Percentiles rank a stretch among this genome's conserved stretches.
Conservation (phyloP, 2,888 invertebrate genomes). For the Drosophila falleni region DNA sequence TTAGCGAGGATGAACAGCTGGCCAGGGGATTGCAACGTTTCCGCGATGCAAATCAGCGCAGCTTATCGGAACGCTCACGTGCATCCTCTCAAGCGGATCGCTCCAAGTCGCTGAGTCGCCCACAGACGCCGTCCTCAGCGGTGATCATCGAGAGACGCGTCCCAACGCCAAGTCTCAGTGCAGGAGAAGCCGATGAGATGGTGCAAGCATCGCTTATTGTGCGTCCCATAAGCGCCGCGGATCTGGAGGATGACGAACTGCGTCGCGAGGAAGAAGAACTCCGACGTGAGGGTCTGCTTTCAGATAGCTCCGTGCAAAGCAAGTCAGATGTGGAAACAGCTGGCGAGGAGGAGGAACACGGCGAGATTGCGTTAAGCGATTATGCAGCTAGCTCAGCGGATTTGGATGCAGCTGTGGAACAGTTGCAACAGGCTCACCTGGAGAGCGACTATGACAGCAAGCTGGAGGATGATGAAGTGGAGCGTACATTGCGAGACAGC, state of each 20-base stretch:
- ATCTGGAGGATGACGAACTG: slow-evolving; percentile 78
- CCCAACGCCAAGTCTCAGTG: slow-evolving; percentile 87
- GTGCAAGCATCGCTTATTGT: slow-evolving; percentile 89
- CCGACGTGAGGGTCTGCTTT: slow-evolving; percentile 80
- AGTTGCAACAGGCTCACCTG: slow-evolving; percentile 65
- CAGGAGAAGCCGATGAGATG: slow-evolving; percentile 87
- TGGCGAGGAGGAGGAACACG: slow-evolving; percentile 79
- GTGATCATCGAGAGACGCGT: slow-evolving; percentile 88
- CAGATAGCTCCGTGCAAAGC: slow-evolving; percentile 83
- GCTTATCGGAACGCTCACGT: slow-evolving; percentile 87
- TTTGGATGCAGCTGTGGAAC: slow-evolving; percentile 79
- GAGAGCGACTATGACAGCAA: slow-evolving; percentile 66
- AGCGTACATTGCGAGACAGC: slow-evolving; percentile 72
- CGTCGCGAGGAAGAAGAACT: slow-evolving; percentile 81
- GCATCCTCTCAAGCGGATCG: slow-evolving; percentile 87
- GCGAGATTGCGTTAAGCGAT: slow-evolving; percentile 71
- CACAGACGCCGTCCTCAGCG: slow-evolving; percentile 88
- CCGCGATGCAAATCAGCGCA: slow-evolving; percentile 87
- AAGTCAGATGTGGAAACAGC: slow-evolving; percentile 81
- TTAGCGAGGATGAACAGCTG: slow-evolving; percentile 87
- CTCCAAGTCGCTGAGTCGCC: slow-evolving; percentile 87
- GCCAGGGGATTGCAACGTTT: slow-evolving; percentile 86
- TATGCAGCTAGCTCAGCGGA: slow-evolving; percentile 81
- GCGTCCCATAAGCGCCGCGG: slow-evolving; percentile 88
- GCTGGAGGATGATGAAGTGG: slow-evolving; percentile 75